phyloP scores from a whole-genome alignment of 2,888 invertebrate genomes.

The Drosophila pseudotakahashii region DNA sequence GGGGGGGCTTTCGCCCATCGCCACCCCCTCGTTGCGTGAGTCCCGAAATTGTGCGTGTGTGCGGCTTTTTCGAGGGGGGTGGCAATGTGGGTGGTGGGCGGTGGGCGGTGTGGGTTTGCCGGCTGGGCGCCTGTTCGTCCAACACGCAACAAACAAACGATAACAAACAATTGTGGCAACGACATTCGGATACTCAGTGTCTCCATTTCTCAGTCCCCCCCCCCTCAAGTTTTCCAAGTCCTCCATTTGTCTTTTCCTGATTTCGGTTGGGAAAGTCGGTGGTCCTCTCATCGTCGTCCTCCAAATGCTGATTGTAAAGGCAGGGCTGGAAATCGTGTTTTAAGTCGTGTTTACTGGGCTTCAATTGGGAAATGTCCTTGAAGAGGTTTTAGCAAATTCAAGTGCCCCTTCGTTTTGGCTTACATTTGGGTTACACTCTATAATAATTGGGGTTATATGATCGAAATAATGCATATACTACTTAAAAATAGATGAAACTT shows the following conservation, averaged over 20 bases:
- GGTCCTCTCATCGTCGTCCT: too few species aligned
- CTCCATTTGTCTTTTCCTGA: constrained; percentile 7
- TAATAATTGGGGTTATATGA: neutral
- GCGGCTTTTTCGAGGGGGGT: constrained; percentile 6
- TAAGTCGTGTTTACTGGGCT: constrained; percentile 15
- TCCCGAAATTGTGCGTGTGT: constrained; percentile 35
- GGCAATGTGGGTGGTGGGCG: neutral
- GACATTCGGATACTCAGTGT: constrained; percentile 36
- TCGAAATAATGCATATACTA: too few species aligned
- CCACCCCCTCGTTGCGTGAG: constrained; percentile 38
- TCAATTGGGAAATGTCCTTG: constrained; percentile 10
- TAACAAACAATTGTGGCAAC: constrained; percentile 58
- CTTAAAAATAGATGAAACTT: too few species aligned
- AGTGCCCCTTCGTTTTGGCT: neutral
- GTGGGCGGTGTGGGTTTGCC: too few species aligned
- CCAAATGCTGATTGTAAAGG: constrained; percentile 22
- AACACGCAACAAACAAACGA: constrained; percentile 73
- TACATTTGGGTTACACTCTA: neutral
- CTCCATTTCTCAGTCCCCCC: neutral
- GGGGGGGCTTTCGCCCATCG: neutral
- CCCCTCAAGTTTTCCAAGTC: neutral
- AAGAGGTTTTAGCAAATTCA: neutral
- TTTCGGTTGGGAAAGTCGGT: constrained; percentile 19
- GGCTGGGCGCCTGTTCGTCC: neutral
- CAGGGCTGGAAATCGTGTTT: constrained; percentile 28